Evolutionary conservation across 37 sponge, comb jelly and placozoan genomes (phyloP), one percentile per base, ranked within the genome.

Genomic region (Haliclona indistincta): DNA sequence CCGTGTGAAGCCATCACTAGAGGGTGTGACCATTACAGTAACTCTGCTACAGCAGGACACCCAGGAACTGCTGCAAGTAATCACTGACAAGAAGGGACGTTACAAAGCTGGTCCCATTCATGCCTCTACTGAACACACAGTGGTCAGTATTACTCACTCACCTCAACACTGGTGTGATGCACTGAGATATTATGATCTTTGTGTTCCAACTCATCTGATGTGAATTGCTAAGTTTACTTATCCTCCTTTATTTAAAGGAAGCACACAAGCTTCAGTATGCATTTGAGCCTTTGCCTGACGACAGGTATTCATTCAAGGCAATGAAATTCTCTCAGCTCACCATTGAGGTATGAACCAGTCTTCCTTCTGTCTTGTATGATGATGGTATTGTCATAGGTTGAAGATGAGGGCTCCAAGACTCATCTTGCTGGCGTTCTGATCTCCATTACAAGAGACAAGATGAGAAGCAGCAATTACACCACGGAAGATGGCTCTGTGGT

Each of bases 391-490:
- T 43, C 17, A 17, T 8, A 81, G 89, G 73, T 82, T 28, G 64
- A 17, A 23, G 69, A 67, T 58, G 55, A 25, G 38, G 56, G 5
- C 0, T 69, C 73, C 34, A 37, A 38, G 20, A 38, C 15, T 44
- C 78, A 86, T 53, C 38, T 93, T n/a, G 5, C 82, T 0, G 75
- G 78, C 5, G 89, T 84, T 2, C 72, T 93, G 1, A 71, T 93
- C 4, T 93, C 94, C 22, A 43, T 93, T 56, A 93, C 74, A 70
- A 86, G 94, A 32, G 64, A 74, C 70, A 28, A 36, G 3, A 87
- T 84, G 51, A 74, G 94, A 39, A 81, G 71, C 47, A 89, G 84
- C 54, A 81, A 52, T 44, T 73, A 84, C 56, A 88, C 94, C 10
- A 41, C 54, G 2, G 68, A 60, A 3, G 47, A 63, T 35, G 94